Evolutionary conservation across 2,113 vertebrate species (phyloP), one percentile per base, ranked within the genome.

Genomic region (Laterallus jamaicensis): DNA sequence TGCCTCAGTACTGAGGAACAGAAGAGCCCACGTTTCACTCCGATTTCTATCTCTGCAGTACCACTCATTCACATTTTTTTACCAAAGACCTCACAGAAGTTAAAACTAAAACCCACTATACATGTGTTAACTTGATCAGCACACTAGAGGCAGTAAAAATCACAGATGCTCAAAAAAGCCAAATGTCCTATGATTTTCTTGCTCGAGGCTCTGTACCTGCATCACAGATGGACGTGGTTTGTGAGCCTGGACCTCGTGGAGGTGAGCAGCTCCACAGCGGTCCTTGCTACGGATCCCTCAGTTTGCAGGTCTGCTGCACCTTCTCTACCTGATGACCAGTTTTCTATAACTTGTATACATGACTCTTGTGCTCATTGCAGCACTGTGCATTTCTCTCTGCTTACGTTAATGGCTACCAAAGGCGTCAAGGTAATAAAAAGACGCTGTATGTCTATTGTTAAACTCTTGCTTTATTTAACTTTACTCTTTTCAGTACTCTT

Each of bases 381-480:
- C 75, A 71, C 35, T 19, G 19, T 4, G 6, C n/a, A 12, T 76
- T 91, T 79, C 37, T 76, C 35, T 68, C 35, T 17, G 4, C 58
- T 67, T 67, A 82, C 1, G 0, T 70, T 85, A 87, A 77, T 29
- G 59, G 58, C 42, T 70, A 54, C 6, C 1, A 77, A 92, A 76
- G 32, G 66, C 58, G 37, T 82, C 82, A 84, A 40, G 59, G 70
- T 54, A 93, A 93, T 81, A 88, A 94, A 96, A 93, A 73, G 58
- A 28, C 19, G 39, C 80, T 93, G 3, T 19, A 66, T 71, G 25
- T 29, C 80, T 82, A 58, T 40, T 86, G 49, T 79, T 79, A 88
- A 91, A 71, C 40, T 84, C 39, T 59, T 82, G 58, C 62, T 89
- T 79, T 91, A 92, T 94, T 88, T 94, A 93, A 86, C 54, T 9